phyloP scores from a whole-genome alignment of 1,140 invertebrate species.

The Tyrophagus putrescentiae region DNA sequence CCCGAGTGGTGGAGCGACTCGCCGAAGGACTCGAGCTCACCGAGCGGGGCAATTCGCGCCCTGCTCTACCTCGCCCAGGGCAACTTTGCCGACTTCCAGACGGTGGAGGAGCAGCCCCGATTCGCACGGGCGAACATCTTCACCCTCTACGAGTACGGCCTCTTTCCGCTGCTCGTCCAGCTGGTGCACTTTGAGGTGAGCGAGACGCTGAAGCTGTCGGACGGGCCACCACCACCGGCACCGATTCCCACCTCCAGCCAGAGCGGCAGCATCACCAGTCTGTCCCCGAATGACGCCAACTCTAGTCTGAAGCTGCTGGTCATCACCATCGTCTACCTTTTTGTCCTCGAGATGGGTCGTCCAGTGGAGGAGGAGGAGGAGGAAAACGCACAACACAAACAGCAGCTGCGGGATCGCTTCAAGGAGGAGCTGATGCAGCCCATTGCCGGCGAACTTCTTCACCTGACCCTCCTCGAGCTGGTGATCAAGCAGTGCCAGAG shows the following conservation, averaged over 20 bases:
- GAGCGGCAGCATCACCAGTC: constrained; percentile 5
- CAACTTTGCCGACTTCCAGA: constrained; percentile 26
- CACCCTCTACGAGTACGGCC: constrained; percentile 68
- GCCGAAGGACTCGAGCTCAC: constrained; percentile 77
- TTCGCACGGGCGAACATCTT: constrained; percentile 52
- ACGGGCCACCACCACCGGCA: too few relatives aligned
- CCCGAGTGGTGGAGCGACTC: constrained; percentile 60
- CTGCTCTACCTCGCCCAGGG: constrained; percentile 76
- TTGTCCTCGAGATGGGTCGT: constrained; percentile 72
- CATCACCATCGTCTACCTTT: constrained; percentile 82
- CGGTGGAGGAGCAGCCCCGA: constrained; percentile 24
- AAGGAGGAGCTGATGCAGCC: constrained; percentile 23
- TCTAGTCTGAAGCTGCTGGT: constrained; percentile 74
- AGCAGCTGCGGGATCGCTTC: constrained; percentile 22
- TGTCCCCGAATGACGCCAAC: constrained; percentile 42
- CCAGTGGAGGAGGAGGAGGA: constrained; percentile 45
- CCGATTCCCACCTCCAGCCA: background rate
- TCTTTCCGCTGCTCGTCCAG: constrained; percentile 75
- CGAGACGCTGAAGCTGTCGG: constrained; percentile 36
- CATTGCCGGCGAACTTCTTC: constrained; percentile 57
- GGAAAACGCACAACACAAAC: constrained; percentile 35
- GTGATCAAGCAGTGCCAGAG: constrained; percentile 87
- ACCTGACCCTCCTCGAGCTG: constrained; percentile 78
- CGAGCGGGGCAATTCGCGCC: constrained; percentile 62
- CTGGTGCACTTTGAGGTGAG: constrained; percentile 87